These are phyloP conservation scores for Ceratina japonica DNA, from an alignment of 1,140 invertebrate species.

Conservation along the genomic window DNA sequence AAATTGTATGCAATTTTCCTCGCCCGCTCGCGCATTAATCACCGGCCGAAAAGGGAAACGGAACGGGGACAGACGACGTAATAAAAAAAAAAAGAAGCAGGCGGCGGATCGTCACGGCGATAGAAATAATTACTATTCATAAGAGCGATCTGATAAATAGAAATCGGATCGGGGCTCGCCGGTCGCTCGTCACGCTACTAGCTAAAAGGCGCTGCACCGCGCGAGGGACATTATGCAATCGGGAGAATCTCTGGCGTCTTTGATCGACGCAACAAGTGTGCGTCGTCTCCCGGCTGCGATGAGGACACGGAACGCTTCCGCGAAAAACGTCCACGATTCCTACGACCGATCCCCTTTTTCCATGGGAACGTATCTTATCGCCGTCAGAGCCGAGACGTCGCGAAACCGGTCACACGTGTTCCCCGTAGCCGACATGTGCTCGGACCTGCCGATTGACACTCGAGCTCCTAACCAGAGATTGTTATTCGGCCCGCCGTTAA, in stretches of 20 bases:
- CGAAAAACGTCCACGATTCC: slow-evolving; percentile 50
- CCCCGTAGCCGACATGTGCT: not conserved
- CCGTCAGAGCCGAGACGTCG: slow-evolving; percentile 2
- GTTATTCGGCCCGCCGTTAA: not conserved
- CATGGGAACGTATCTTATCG: slow-evolving; percentile 50
- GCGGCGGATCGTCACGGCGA: not conserved
- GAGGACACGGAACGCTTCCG: slow-evolving; percentile 33
- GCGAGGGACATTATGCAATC: slow-evolving; percentile 46
- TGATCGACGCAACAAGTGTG: slow-evolving; percentile 52
- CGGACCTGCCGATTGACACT: not conserved
- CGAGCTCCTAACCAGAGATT: slow-evolving; percentile 1
- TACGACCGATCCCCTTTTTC: not conserved
- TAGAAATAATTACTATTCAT: not conserved
- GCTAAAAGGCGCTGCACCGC: not conserved
- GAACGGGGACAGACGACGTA: not conserved
- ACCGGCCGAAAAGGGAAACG: not conserved
- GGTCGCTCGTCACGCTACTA: not conserved
- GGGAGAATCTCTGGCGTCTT: not conserved
- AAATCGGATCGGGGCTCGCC: not conserved
- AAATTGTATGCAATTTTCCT: slow-evolving; percentile 24
- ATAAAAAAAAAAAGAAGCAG: not conserved
- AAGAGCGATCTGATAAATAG: not conserved
- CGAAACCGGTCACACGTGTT: slow-evolving; percentile 37
- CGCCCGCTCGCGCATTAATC: slow-evolving; percentile 4
- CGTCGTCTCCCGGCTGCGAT: slow-evolving; percentile 9